phyloP scores from a whole-genome alignment of 37 sponge, comb jelly and placozoan genomes.

The Beroe forskalii region DNA sequence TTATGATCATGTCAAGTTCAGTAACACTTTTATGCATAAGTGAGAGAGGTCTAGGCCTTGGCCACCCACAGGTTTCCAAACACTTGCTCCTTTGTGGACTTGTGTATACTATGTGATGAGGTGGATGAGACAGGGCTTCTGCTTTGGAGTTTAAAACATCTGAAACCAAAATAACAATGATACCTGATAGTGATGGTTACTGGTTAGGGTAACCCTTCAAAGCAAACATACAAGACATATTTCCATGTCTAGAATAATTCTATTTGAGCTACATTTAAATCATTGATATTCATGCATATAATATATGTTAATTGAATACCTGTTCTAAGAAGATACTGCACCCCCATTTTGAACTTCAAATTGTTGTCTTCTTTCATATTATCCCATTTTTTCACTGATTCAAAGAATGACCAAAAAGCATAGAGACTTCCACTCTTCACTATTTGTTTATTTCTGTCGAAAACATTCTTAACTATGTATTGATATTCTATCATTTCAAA shows the following conservation, averaged over 20 bases:
- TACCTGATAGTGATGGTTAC: too few species aligned
- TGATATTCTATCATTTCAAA: too few species aligned
- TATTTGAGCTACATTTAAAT: too few species aligned
- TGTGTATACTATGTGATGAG: neutral
- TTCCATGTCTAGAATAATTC: too few species aligned
- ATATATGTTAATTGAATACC: too few species aligned
- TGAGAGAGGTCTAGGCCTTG: neutral
- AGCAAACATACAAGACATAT: too few species aligned
- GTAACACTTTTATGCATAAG: neutral
- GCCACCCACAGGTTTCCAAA: slow-evolving; percentile 23
- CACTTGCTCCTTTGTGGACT: slow-evolving; percentile 25
- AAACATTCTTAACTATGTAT: too few species aligned
- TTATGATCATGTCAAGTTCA: neutral
- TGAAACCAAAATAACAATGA: too few species aligned
- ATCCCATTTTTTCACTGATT: neutral
- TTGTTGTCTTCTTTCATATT: neutral
- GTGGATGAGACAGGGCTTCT: neutral
- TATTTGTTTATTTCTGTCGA: slow-evolving; percentile 17
- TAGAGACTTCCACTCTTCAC: slow-evolving; percentile 4
- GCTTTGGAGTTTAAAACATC: neutral
- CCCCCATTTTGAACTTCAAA: slow-evolving; percentile 18
- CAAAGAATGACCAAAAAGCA: slow-evolving; percentile 58
- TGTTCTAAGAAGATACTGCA: neutral
- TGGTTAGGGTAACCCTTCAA: too few species aligned
- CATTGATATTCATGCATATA: too few species aligned